Conservation (phyloP, 1,140 invertebrate species). For the Cepaea nemoralis region DNA sequence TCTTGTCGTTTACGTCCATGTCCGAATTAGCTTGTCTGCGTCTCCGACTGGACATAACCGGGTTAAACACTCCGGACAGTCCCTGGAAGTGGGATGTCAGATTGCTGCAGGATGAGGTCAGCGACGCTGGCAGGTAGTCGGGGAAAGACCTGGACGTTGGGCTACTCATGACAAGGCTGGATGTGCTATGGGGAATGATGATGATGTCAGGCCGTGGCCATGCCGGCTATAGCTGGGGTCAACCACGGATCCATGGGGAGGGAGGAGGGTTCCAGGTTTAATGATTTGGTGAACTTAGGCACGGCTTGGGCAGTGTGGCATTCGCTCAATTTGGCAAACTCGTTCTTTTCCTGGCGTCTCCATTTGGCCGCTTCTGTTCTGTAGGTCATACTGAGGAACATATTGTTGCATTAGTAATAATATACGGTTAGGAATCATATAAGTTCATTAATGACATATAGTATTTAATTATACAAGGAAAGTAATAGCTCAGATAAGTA, state of each 20-base stretch:
- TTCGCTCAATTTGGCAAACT: constrained; percentile 60
- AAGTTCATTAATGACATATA: no score
- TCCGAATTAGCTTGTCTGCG: no score
- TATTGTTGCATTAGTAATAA: no score
- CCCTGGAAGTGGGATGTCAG: constrained; percentile 48
- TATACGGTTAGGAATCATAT: no score
- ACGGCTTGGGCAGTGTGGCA: constrained; percentile 47
- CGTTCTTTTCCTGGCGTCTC: constrained; percentile 68
- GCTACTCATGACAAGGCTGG: neutral
- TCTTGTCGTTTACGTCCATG: no score
- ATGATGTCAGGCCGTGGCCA: constrained; percentile 60
- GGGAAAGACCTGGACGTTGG: constrained; percentile 50
- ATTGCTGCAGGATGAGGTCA: constrained; percentile 55
- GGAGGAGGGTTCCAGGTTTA: constrained; percentile 67
- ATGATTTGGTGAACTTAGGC: constrained; percentile 29
- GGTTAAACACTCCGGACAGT: constrained; percentile 50
- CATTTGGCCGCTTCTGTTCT: constrained; percentile 71
- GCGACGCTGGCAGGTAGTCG: constrained; percentile 42
- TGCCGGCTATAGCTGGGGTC: constrained; percentile 80
- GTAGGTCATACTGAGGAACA: no score
- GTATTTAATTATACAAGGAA: no score
- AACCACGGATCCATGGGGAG: constrained; percentile 91
- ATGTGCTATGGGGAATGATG: constrained; percentile 20
- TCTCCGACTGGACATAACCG: neutral
- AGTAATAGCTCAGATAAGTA: no score